These are phyloP conservation scores for Meiosimyza platycephala DNA, from an alignment of 2,888 invertebrate species.

Conservation along the genomic window DNA sequence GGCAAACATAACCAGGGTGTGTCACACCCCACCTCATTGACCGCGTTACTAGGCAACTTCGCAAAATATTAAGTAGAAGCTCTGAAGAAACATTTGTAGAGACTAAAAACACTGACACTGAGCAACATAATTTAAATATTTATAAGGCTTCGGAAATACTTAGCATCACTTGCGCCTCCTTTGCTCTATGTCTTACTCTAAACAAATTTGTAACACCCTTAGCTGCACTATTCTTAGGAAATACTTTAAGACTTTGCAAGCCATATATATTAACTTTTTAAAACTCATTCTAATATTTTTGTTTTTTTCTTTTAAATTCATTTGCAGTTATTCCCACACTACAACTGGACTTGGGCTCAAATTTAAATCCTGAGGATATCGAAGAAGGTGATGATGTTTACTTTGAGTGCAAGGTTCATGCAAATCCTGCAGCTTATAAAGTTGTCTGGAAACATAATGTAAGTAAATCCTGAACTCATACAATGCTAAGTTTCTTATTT, in stretches of 20 bases:
- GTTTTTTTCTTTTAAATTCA: constrained; percentile 22
- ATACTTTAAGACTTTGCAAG: neutral
- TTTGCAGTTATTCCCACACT: constrained; percentile 75
- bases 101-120: too few relatives aligned
- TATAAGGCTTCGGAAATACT: too few relatives aligned
- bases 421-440: constrained; percentile 83
- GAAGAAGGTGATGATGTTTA: constrained; percentile 85
- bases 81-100: too few relatives aligned
- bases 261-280: neutral
- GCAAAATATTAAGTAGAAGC: too few relatives aligned
- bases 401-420: constrained; percentile 82
- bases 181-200: neutral
- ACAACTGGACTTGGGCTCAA: constrained; percentile 77
- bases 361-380: constrained; percentile 82
- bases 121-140: too few relatives aligned
- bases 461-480: constrained; percentile 67
- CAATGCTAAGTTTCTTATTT: too few relatives aligned
- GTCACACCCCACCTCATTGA: too few relatives aligned
- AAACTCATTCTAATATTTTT: too few relatives aligned
- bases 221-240: neutral
- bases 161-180: neutral
- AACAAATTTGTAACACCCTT: neutral
- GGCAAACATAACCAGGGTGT: too few relatives aligned
- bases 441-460: constrained; percentile 85
- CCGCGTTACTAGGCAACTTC: too few relatives aligned